Percentiles rank a stretch among this genome's conserved stretches.
Evolutionary conservation across 2,888 invertebrate genomes (phyloP).

Genomic region (Polyommatus iphigenia): DNA sequence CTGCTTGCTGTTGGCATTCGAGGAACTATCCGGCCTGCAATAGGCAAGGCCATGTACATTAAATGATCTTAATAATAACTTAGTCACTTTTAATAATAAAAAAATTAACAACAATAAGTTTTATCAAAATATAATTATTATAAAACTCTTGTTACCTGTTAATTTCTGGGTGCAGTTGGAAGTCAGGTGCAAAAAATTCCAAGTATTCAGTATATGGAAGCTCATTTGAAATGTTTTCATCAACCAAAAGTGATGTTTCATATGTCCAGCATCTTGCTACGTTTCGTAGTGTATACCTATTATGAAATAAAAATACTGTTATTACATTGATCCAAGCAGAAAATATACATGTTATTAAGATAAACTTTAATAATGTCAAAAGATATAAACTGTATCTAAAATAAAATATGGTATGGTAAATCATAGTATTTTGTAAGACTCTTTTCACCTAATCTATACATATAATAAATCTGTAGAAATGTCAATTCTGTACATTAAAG

Average conservation of each 20-base stretch:
- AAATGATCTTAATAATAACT: not conserved
- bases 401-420: too few relatives aligned
- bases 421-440: too few relatives aligned
- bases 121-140: not conserved
- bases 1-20: slow-evolving; percentile 96
- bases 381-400: too few relatives aligned
- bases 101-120: not conserved
- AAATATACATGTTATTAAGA: not conserved
- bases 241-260: slow-evolving; percentile 96
- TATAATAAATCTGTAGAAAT: too few relatives aligned
- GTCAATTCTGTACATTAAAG: too few relatives aligned
- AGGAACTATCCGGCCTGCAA: slow-evolving; percentile 50
- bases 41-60: slow-evolving; percentile 9
- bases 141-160: slow-evolving; percentile 68
- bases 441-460: too few relatives aligned
- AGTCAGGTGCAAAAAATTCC: slow-evolving; percentile 98
- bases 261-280: slow-evolving; percentile 99
- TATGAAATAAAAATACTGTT: slow-evolving; percentile 45
- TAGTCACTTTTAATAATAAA: not conserved
- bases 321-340: not conserved
- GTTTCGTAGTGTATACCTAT: slow-evolving; percentile 94
- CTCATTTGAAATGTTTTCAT: slow-evolving; percentile 96
- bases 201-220: slow-evolving; percentile 97
- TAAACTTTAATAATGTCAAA: not conserved
- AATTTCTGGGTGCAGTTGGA: slow-evolving; percentile 96